These are phyloP conservation scores for Sinocyclocheilus maitianheensis DNA, from an alignment of 2,113 vertebrate species.

Conservation along the genomic window DNA sequence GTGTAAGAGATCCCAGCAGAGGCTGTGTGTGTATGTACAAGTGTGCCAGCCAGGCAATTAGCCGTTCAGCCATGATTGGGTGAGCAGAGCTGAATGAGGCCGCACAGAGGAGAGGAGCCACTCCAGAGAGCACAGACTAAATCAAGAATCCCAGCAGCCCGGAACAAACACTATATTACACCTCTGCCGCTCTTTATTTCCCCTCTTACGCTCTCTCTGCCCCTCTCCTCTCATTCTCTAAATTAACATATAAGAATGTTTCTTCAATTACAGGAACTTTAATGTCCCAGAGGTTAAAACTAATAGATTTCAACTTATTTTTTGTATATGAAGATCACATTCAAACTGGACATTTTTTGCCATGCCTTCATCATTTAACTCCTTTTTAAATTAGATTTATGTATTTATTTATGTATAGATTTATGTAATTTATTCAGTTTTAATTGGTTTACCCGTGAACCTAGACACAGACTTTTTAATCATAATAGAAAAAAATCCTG, in stretches of 20 bases:
- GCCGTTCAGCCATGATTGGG: constrained; percentile 78
- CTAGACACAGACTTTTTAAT: not conserved
- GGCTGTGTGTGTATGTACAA: constrained; percentile 52
- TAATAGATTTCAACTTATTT: constrained; percentile 1
- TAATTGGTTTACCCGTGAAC: not conserved
- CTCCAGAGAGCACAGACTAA: constrained; percentile 50
- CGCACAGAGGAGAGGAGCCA: constrained; percentile 69
- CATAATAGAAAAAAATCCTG: not conserved
- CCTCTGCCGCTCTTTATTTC: constrained; percentile 14
- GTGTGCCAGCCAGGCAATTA: constrained; percentile 77
- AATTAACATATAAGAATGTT: not conserved
- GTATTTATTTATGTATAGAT: not conserved
- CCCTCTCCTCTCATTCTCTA: constrained; percentile 38
- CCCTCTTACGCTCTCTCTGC: constrained; percentile 13
- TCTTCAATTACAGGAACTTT: not conserved
- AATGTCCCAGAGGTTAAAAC: constrained; percentile 4
- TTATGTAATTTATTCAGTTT: not conserved
- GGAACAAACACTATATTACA: constrained; percentile 51
- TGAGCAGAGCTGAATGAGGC: constrained; percentile 74
- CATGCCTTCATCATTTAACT: not conserved
- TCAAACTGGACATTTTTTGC: not conserved
- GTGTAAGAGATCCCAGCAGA: constrained; percentile 66
- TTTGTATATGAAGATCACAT: not conserved
- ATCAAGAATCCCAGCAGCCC: constrained; percentile 43
- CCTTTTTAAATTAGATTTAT: not conserved